A percentile compares a stretch with the other conserved stretches of the same genome.
Evolutionary conservation across 2,888 invertebrate species (phyloP).

Genomic region (Chalcosyrphus nemorum): DNA sequence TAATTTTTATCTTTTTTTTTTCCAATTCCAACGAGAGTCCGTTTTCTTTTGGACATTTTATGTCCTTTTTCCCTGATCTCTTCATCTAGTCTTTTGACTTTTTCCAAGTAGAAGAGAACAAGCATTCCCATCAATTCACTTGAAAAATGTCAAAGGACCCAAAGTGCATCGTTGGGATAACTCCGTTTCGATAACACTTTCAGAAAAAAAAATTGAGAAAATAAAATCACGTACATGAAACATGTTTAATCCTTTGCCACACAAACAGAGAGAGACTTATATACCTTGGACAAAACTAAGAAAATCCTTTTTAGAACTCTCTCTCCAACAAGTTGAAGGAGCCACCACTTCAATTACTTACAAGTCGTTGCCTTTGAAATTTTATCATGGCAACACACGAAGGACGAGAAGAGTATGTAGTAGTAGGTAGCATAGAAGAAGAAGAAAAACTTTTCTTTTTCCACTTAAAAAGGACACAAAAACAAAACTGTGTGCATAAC

Average conservation of each 20-base stretch:
- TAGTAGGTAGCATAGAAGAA: background rate
- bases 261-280: background rate
- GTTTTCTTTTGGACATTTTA: background rate
- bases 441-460: constrained; percentile 29
- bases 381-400: no score
- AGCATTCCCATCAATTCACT: constrained; percentile 27
- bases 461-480: constrained; percentile 38
- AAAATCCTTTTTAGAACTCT: constrained; percentile 8
- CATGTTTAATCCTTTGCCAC: constrained; percentile 47
- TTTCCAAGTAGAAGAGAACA: no score
- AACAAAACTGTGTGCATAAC: background rate
- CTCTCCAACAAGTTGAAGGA: constrained; percentile 37
- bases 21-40: background rate
- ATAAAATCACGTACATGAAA: constrained; percentile 43
- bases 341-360: constrained; percentile 55
- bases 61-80: constrained; percentile 2
- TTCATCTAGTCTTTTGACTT: constrained; percentile 11
- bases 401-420: no score
- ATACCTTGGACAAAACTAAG: background rate
- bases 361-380: constrained; percentile 53
- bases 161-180: constrained; percentile 37
- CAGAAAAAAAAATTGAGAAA: no score
- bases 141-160: constrained; percentile 44
- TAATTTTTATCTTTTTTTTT: background rate
- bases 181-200: constrained; percentile 21